Evolutionary conservation across 2,113 vertebrate species (phyloP).

Genomic region (Daphoenositta chrysoptera): DNA sequence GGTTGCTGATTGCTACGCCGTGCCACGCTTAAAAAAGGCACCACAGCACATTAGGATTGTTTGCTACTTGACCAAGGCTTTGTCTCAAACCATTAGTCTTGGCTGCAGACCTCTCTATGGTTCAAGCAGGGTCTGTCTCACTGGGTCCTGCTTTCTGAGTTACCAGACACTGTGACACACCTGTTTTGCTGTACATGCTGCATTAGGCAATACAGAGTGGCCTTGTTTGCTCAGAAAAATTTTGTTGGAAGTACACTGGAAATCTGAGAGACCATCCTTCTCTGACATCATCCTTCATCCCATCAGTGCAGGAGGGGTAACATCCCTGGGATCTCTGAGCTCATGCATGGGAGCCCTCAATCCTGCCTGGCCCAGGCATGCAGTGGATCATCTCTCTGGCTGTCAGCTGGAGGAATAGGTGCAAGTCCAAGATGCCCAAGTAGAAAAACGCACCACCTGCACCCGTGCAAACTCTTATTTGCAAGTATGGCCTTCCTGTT

Average conservation of each 20-base stretch:
- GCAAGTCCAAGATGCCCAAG: background rate
- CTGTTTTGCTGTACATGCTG: background rate
- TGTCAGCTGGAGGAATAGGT: background rate
- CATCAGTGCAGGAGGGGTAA: background rate
- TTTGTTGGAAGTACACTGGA: background rate
- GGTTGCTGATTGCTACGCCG: too few relatives aligned
- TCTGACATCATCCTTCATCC: background rate
- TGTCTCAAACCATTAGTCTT: background rate
- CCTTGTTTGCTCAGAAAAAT: background rate
- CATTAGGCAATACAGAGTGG: background rate
- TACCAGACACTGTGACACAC: background rate
- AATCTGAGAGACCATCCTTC: background rate
- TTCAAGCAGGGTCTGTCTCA: background rate
- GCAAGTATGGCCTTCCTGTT: background rate
- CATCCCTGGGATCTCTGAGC: background rate
- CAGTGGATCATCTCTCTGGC: background rate
- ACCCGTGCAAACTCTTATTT: background rate
- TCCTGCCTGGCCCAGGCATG: fast-evolving
- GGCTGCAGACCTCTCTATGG: background rate
- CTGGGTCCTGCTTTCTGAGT: background rate
- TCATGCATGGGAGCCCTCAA: background rate
- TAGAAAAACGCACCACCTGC: background rate
- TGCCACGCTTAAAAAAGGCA: too few relatives aligned
- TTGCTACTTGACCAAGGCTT: background rate
- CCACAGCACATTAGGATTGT: background rate